A percentile compares a stretch with the other conserved stretches of the same genome.
Evolutionary conservation across 2,888 invertebrate species (phyloP).

Genomic region (Rhodophaea formosa): DNA sequence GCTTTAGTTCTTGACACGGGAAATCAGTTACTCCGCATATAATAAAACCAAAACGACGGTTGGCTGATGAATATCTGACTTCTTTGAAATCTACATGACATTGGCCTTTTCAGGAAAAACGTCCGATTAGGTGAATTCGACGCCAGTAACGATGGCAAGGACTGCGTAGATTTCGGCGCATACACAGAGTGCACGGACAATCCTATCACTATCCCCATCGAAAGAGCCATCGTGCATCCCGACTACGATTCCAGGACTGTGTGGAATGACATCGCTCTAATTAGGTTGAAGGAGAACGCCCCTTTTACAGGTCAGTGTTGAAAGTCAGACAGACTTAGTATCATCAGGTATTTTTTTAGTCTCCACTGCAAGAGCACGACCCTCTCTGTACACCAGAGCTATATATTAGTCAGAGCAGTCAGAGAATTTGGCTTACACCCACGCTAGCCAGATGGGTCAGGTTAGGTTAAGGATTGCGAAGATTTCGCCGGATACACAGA

Average conservation of each 20-base stretch:
- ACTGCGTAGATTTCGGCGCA: constrained; percentile 54
- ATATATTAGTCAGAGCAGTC: too few species aligned
- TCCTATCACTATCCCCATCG: constrained; percentile 55
- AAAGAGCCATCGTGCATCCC: constrained; percentile 59
- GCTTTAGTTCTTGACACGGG: too few species aligned
- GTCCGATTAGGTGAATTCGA: constrained; percentile 74
- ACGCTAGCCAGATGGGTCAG: too few species aligned
- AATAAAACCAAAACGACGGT: too few species aligned
- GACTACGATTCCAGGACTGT: constrained; percentile 50
- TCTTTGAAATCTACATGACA: too few species aligned
- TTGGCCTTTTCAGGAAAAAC: constrained; percentile 39
- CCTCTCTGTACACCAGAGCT: too few species aligned
- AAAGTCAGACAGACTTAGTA: background rate
- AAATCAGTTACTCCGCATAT: too few species aligned
- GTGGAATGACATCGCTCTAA: constrained; percentile 69
- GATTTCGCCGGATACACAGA: constrained; percentile 45
- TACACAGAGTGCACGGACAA: constrained; percentile 64
- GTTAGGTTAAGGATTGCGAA: constrained; percentile 66
- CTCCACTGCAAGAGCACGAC: too few species aligned
- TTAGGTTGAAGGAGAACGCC: constrained; percentile 57
- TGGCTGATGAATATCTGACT: too few species aligned
- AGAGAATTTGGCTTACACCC: too few species aligned
- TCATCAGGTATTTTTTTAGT: too few species aligned
- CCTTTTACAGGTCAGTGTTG: constrained; percentile 57
- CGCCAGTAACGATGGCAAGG: constrained; percentile 46